Evolutionary conservation across 2,888 invertebrate species (phyloP), one percentile per base, ranked within the genome.

Genomic region (Scaptomyza parva): DNA sequence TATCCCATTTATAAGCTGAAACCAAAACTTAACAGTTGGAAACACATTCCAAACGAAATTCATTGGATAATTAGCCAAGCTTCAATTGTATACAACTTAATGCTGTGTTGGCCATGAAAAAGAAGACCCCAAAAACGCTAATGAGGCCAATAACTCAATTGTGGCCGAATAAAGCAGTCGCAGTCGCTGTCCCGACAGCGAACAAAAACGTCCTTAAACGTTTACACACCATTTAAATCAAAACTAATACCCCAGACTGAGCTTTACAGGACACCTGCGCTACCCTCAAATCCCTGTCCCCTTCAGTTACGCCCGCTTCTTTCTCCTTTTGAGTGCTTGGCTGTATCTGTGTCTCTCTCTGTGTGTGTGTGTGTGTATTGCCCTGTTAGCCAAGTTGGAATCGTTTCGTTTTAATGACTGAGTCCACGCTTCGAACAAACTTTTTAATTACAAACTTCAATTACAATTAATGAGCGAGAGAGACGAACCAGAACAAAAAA

Each of bases 371-470:
- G n/a, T 60, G 35, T 70, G 60, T 69, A 57, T 82, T 52, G 61
- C 68, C 47, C 60, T 58, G 62, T 58, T 52, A 22, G 53, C 54
- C 73, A 65, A 80, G 64, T 72, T 72, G 52, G 44, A 80, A 80
- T 88, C 81, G 73, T 88, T 84, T 63, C 64, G 65, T 83, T 88
- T 88, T 88, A 82, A 88, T 88, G 88, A 70, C 88, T 70, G 77
- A 72, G 59, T 78, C 62, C 58, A 83, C 71, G 81, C 74, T 69
- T 68, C 70, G 78, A 54, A 77, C 69, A 82, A 82, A 82, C 82
- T 88, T 88, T 82, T 86, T 82, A 82, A 82, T 88, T 82, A 80
- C 87, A 88, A 86, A 88, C 82, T 82, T 82, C 88, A 86, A 88
- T 86, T 88, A 86, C 87, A 82, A 84, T 82, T 82, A 86, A 80